Percentiles rank a stretch among this genome's conserved stretches.
These are phyloP conservation scores for Heterochromis multidens DNA, from an alignment of 2,113 vertebrate genomes.

Conservation along the genomic window DNA sequence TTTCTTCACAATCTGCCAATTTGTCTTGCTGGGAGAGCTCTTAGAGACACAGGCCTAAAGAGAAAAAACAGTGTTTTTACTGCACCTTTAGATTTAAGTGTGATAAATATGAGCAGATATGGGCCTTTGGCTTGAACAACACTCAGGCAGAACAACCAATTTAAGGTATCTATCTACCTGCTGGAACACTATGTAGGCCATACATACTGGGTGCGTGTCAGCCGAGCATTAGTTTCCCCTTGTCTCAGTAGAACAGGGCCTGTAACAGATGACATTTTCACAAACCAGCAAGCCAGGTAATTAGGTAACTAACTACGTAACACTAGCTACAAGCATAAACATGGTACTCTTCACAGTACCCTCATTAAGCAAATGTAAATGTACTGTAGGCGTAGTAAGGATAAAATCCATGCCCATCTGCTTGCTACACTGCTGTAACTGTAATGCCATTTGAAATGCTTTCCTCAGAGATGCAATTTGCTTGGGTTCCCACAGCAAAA, in stretches of 20 bases:
- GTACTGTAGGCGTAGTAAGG: slow-evolving; percentile 43
- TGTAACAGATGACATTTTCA: slow-evolving; percentile 68
- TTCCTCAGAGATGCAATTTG: slow-evolving; percentile 21
- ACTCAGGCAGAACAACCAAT: slow-evolving; percentile 12
- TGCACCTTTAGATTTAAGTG: slow-evolving; percentile 18
- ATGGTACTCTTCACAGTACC: slow-evolving; percentile 30
- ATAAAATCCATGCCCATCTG: slow-evolving; percentile 53
- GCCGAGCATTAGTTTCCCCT: slow-evolving; percentile 1
- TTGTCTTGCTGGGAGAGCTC: slow-evolving; percentile 13
- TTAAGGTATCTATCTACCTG: slow-evolving; percentile 1
- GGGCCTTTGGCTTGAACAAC: slow-evolving; percentile 6
- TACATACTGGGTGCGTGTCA: not conserved
- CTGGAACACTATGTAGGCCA: slow-evolving; percentile 18
- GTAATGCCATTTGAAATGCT: slow-evolving; percentile 32
- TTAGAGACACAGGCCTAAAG: not conserved
- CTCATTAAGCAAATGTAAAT: slow-evolving; percentile 68
- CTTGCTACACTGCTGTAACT: slow-evolving; percentile 10
- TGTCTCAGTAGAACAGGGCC: slow-evolving; percentile 30
- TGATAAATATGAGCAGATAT: slow-evolving; percentile 36
- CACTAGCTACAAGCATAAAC: slow-evolving; percentile 63
- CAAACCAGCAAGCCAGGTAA: slow-evolving; percentile 72
- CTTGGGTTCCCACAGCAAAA: slow-evolving; percentile 2
- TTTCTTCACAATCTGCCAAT: slow-evolving; percentile 26
- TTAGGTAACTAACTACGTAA: slow-evolving; percentile 63
- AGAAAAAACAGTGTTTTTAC: not conserved